Percentiles rank a stretch among this genome's conserved stretches.
Evolutionary conservation across 2,888 invertebrate species (phyloP).

Genomic region (Julus scanicus): DNA sequence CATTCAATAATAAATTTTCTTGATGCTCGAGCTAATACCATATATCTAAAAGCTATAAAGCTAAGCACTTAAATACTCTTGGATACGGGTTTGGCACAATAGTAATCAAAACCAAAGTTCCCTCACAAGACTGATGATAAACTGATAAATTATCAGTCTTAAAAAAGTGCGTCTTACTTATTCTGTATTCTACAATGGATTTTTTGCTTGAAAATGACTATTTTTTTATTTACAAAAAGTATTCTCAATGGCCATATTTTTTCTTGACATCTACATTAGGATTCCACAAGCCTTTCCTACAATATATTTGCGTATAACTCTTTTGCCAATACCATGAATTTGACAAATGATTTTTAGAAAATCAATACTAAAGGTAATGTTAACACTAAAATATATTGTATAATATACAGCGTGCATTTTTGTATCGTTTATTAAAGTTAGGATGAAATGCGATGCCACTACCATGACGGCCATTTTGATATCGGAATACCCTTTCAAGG

Average conservation of each 20-base stretch:
- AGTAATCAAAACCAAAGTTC: neutral
- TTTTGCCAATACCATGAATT: too few relatives aligned
- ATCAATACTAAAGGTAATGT: too few relatives aligned
- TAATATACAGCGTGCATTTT: neutral
- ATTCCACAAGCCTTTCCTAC: neutral
- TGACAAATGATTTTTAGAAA: too few relatives aligned
- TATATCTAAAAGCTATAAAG: neutral
- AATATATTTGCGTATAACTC: too few relatives aligned
- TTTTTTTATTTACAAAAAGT: neutral
- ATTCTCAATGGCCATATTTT: neutral
- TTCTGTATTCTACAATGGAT: too few relatives aligned
- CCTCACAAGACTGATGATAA: neutral
- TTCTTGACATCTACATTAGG: neutral
- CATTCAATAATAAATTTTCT: neutral
- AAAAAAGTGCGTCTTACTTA: neutral
- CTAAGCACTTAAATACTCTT: neutral
- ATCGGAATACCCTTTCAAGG: slow-evolving; percentile 59
- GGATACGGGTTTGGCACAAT: neutral
- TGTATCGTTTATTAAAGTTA: slow-evolving; percentile 58
- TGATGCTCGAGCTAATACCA: neutral
- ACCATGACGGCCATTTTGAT: slow-evolving; percentile 61
- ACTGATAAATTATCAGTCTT: neutral
- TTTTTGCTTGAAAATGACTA: neutral
- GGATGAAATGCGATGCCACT: slow-evolving; percentile 60
- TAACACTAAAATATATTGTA: too few relatives aligned